phyloP scores from a whole-genome alignment of 2,888 invertebrate genomes.

The Anagyrus pseudococci region DNA sequence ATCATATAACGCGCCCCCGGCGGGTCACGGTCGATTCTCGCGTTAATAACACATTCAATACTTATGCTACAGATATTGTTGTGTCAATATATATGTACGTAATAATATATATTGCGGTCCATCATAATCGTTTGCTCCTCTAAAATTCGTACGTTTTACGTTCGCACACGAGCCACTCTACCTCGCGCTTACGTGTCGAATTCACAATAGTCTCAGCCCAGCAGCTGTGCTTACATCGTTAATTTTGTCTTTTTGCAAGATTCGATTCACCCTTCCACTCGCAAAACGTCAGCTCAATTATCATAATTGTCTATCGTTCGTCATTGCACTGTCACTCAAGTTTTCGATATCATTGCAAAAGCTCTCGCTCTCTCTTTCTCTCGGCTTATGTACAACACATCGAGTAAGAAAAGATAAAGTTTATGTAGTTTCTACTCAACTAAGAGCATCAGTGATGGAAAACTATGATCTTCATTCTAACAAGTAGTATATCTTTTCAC shows the following conservation, averaged over 20 bases:
- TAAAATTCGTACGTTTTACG: background rate
- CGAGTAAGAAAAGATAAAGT: background rate
- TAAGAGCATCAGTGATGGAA: background rate
- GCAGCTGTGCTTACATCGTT: background rate
- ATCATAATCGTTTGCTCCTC: background rate
- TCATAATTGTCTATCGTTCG: too few relatives aligned
- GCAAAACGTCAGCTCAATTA: too few relatives aligned
- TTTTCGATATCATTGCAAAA: too few relatives aligned
- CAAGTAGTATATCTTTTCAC: background rate
- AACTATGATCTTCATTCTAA: background rate
- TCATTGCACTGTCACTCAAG: too few relatives aligned
- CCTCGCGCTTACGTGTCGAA: too few relatives aligned
- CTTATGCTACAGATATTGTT: constrained; percentile 50
- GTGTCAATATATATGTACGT: constrained; percentile 34
- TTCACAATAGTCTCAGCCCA: too few relatives aligned
- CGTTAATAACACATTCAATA: constrained; percentile 57
- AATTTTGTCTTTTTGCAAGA: background rate
- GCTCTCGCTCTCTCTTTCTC: too few relatives aligned
- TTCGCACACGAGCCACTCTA: too few relatives aligned
- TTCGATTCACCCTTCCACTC: too few relatives aligned
- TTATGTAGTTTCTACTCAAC: background rate
- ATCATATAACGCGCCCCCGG: constrained; percentile 47
- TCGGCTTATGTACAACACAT: background rate
- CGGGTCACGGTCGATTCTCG: constrained; percentile 51
- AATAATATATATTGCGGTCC: background rate